A percentile compares a stretch with the other conserved stretches of the same genome.
These are phyloP conservation scores for Morpho achilles DNA, from an alignment of 2,888 invertebrate species.

Conservation along the genomic window DNA sequence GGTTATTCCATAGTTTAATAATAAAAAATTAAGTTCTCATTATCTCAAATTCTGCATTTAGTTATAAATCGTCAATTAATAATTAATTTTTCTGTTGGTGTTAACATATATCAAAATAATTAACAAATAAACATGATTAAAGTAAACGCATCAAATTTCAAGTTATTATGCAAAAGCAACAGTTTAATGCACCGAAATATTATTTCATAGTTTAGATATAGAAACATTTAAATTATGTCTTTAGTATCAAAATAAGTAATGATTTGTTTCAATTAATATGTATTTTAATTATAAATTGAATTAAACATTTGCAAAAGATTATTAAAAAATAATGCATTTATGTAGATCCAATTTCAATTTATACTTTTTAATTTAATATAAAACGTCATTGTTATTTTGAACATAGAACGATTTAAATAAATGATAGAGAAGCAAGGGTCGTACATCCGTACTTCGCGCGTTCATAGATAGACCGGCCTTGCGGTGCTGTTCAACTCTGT, in stretches of 20 bases:
- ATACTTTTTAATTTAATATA: slow-evolving; percentile 6
- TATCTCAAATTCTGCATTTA: no score
- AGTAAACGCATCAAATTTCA: neutral
- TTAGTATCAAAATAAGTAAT: no score
- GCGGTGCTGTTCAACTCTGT: slow-evolving; percentile 74
- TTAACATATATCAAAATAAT: no score
- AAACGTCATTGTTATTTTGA: slow-evolving; percentile 16
- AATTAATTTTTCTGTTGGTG: no score
- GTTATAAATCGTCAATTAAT: no score
- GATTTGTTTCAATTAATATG: neutral
- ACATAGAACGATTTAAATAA: slow-evolving; percentile 34
- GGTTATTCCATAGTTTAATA: no score
- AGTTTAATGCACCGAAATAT: slow-evolving; percentile 4
- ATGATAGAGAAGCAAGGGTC: slow-evolving; percentile 40
- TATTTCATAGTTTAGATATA: neutral
- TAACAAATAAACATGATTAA: no score
- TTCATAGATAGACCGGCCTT: slow-evolving; percentile 74
- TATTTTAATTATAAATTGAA: neutral
- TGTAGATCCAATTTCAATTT: slow-evolving; percentile 2
- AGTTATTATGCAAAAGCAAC: slow-evolving; percentile 6
- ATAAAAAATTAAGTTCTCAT: no score
- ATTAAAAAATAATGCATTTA: neutral
- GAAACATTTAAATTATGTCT: no score
- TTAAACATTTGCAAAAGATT: neutral
- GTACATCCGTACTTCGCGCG: slow-evolving; percentile 70